These are phyloP conservation scores for Marcusenius ussheri DNA, from an alignment of 2,113 vertebrate species.

Conservation along the genomic window DNA sequence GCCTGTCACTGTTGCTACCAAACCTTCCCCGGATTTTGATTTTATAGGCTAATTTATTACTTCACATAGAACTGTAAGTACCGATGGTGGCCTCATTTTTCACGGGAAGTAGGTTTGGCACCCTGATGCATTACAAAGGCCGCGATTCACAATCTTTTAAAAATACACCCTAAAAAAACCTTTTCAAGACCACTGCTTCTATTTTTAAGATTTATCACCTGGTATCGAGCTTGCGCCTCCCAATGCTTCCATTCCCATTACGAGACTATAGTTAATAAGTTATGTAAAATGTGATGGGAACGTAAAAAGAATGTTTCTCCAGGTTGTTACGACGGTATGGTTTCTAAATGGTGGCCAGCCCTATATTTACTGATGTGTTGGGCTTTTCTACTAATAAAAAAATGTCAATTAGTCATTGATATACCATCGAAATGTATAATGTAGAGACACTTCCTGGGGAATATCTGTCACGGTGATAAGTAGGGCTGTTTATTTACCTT, in stretches of 20 bases:
- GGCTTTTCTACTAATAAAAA: not conserved
- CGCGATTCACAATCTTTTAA: not conserved
- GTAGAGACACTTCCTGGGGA: not conserved
- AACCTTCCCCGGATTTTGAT: not conserved
- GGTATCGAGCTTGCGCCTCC: not conserved
- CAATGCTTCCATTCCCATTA: not conserved
- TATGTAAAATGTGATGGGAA: not conserved
- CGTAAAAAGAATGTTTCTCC: not conserved
- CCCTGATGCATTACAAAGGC: conserved; percentile 6
- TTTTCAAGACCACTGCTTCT: conserved; percentile 3
- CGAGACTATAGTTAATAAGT: not conserved
- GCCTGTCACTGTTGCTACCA: not conserved
- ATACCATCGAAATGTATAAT: not conserved
- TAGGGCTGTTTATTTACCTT: not conserved
- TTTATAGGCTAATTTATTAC: conserved; percentile 1
- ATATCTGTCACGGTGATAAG: not conserved
- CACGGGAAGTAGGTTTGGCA: not conserved
- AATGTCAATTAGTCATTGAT: not conserved
- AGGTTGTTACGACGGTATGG: not conserved
- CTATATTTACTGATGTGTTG: not conserved
- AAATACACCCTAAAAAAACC: not conserved
- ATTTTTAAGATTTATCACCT: not conserved
- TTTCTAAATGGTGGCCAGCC: not conserved
- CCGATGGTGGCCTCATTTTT: not conserved
- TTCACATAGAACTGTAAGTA: not conserved